phyloP scores from a whole-genome alignment of 30 jellyfish, hydroid and myxozoan species.

The Turritopsis rubra region DNA sequence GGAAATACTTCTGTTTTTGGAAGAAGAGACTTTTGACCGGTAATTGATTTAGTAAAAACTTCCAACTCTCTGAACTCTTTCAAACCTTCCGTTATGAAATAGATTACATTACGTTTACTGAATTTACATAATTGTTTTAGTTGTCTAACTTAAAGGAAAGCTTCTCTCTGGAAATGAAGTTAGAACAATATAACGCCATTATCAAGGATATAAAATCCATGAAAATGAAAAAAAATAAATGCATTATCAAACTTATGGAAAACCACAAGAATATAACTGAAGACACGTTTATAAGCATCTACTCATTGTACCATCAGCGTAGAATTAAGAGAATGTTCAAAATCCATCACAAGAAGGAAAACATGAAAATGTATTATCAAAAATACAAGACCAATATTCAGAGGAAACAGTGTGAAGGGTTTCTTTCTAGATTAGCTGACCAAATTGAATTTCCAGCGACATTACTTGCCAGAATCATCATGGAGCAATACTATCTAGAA shows the following conservation, averaged over 20 bases:
- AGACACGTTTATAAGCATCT: slow-evolving; percentile 10
- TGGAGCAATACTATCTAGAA: slow-evolving; percentile 41
- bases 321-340: not conserved
- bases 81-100: too few relatives aligned
- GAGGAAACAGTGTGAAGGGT: not conserved
- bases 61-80: too few relatives aligned
- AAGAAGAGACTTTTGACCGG: too few relatives aligned
- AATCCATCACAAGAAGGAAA: slow-evolving; percentile 2
- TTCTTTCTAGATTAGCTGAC: slow-evolving; percentile 17
- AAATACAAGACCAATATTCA: not conserved
- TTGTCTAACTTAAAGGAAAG: not conserved
- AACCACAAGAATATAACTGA: not conserved
- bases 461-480: slow-evolving; percentile 57
- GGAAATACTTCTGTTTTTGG: too few relatives aligned
- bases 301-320: slow-evolving; percentile 3
- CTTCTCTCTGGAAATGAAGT: not conserved
- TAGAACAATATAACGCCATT: not conserved
- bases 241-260: not conserved
- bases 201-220: not conserved
- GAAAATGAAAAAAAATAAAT: slow-evolving; percentile 1
- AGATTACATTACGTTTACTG: too few relatives aligned
- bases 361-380: not conserved
- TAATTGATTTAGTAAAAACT: too few relatives aligned
- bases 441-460: slow-evolving; percentile 81
- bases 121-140: not conserved